Base-by-base conservation (phyloP, 1,140 invertebrate species). In the Notospermus geniculatus region DNA sequence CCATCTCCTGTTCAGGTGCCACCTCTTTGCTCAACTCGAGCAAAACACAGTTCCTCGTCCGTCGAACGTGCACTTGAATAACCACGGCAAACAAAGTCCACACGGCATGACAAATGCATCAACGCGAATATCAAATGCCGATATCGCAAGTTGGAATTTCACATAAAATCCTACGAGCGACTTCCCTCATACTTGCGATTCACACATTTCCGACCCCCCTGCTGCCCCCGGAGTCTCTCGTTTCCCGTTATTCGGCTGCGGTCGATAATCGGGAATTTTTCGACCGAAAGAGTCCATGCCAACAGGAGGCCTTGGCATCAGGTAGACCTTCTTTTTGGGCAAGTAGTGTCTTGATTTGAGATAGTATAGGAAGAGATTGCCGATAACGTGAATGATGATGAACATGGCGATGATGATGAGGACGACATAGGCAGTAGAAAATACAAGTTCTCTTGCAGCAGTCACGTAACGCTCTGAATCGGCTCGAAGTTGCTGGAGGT, bases 361-460 rank as follows among this genome's bases (percentile, higher is more conserved):
- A 32, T 41, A 62, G 28, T 62, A 54, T 30, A 62, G 32, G 25
- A 62, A 17, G 39, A 62, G 27, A 28, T 30, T 22, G 25, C 60
- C 60, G 29, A 32, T 27, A 4, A 58, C 1, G 29, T 62, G 54
- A 25, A 62, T 57, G 54, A 62, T 28, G 32, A 57, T 27, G 23
- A 58, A 45, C 27, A 19, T 30, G 2, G 50, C 23, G 11, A 58
- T 1, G n/a, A 43, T 41, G 22, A 58, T 39, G 30, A 59, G 29
- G 28, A 58, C 36, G 29, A 36, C 54, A 29, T 62, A 62, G 55
- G 53, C 54, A 32, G 39, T 28, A 17, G 43, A 41, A 22, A 62
- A 27, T 22, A 58, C 36, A n/a, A 62, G 32, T 27, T 57, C 29
- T 15, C 60, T 27, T 9, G 55, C 39, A 27, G 60, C 50, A 19